Evolutionary conservation across 2,113 vertebrate genomes (phyloP).

Genomic region (Eptatretus burgeri): DNA sequence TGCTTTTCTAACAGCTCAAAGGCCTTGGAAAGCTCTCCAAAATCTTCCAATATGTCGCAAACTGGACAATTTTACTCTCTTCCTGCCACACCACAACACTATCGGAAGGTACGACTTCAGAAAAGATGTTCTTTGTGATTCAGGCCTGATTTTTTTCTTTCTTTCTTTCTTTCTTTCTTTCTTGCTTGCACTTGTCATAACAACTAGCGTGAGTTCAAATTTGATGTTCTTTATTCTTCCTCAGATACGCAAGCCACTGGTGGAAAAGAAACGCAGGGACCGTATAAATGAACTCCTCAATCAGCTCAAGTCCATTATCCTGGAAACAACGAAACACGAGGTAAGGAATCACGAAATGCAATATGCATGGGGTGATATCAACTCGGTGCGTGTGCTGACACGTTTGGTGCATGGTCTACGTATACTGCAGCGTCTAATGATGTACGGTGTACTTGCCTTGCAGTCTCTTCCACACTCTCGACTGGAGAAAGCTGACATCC

Average conservation of each 20-base stretch:
- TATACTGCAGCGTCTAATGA: too few species aligned
- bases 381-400: too few species aligned
- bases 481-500: neutral
- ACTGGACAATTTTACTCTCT: too few species aligned
- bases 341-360: neutral
- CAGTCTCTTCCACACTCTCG: neutral
- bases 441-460: neutral
- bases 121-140: too few species aligned
- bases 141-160: too few species aligned
- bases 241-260: slow-evolving; percentile 2
- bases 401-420: too few species aligned
- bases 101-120: too few species aligned
- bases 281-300: slow-evolving; percentile 4
- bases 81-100: too few species aligned
- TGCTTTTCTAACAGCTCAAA: too few species aligned
- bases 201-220: neutral
- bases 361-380: neutral
- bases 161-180: too few species aligned
- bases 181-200: neutral
- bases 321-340: slow-evolving; percentile 5
- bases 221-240: neutral
- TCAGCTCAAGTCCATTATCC: slow-evolving; percentile 5
- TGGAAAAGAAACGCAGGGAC: slow-evolving; percentile 6
- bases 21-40: too few species aligned
- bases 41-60: too few species aligned